Evolutionary conservation across 64 coral and sea anemone genomes (phyloP), one percentile per base, ranked within the genome.

Genomic region (Anthopleura sola): DNA sequence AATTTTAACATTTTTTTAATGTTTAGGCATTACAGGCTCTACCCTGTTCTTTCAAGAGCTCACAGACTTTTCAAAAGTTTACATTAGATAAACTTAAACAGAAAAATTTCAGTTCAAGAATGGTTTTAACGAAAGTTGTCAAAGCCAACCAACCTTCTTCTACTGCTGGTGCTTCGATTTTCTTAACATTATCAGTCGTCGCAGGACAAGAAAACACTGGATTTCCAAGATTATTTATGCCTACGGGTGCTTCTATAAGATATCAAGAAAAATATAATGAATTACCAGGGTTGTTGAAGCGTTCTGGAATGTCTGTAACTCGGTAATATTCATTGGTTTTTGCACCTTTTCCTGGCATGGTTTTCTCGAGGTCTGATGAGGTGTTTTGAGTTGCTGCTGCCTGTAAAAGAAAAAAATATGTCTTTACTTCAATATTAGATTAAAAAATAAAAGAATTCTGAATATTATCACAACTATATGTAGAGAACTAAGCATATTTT

Each of bases 271-370:
- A 51, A 23, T n/a, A 46, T 53, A 16, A 81, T 50, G 40, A 90
- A 54, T 82, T 98, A 98, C 95, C 95, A 84, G 95, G 95, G 80
- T 98, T 94, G 89, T 98, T 84, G 89, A 98, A 98, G 54, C 95
- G 92, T 36, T 89, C 92, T 56, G 95, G 95, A 85, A 98, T 94
- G 83, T 94, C 94, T 77, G 78, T 82, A 33, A 91, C 94, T 78
- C 79, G 88, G 83, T 98, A 98, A 98, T 87, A 98, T 19, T 94
- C 80, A 60, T 80, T 87, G 32, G 95, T 98, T 92, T 66, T 91
- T 48, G 95, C 95, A 91, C 95, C 95, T 94, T 98, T 88, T 14
- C 95, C 95, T 89, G 95, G 89, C 24, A 79, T 84, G 37, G 95
- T 98, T 47, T 85, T 71, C 78, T 91, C 89, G 74, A 94, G 86